Conservation (phyloP, 1,140 invertebrate genomes). For the Leptopilina clavipes region DNA sequence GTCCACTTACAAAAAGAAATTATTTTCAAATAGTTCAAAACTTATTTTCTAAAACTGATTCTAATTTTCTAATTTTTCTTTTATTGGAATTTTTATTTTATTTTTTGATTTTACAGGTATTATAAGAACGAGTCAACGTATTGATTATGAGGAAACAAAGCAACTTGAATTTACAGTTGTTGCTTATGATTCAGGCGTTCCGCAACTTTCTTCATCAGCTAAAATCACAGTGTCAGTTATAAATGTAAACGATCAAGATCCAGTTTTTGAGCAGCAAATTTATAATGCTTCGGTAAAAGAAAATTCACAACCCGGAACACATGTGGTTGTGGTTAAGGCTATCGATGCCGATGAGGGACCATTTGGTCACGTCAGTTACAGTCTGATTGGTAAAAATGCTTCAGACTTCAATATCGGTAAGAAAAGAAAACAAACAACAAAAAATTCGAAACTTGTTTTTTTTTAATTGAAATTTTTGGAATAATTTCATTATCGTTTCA, state of each 20-base stretch:
- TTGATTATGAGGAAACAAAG: constrained; percentile 89
- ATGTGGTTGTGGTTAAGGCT: constrained; percentile 82
- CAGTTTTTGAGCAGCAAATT: constrained; percentile 80
- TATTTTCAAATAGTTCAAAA: neutral
- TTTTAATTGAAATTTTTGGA: neutral
- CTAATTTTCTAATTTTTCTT: too few relatives aligned
- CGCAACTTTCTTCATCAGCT: constrained; percentile 84
- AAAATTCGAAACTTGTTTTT: too few relatives aligned
- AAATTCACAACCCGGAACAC: constrained; percentile 82
- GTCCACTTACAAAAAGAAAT: constrained; percentile 24
- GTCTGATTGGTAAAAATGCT: constrained; percentile 82
- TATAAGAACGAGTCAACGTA: constrained; percentile 84
- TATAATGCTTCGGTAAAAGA: constrained; percentile 85
- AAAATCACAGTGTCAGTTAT: constrained; percentile 84
- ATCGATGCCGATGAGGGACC: constrained; percentile 83
- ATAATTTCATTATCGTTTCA: constrained; percentile 38
- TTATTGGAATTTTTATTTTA: constrained; percentile 37
- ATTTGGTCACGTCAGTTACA: constrained; percentile 86
- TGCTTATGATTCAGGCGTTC: constrained; percentile 89
- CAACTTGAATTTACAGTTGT: constrained; percentile 85
- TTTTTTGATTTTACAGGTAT: constrained; percentile 79
- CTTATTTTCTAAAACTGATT: constrained; percentile 35
- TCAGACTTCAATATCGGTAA: constrained; percentile 82
- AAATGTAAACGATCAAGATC: constrained; percentile 92
- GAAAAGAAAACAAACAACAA: too few relatives aligned